Evolutionary conservation across 2,113 vertebrate genomes (phyloP).

Genomic region (Gymnorhina tibicen): DNA sequence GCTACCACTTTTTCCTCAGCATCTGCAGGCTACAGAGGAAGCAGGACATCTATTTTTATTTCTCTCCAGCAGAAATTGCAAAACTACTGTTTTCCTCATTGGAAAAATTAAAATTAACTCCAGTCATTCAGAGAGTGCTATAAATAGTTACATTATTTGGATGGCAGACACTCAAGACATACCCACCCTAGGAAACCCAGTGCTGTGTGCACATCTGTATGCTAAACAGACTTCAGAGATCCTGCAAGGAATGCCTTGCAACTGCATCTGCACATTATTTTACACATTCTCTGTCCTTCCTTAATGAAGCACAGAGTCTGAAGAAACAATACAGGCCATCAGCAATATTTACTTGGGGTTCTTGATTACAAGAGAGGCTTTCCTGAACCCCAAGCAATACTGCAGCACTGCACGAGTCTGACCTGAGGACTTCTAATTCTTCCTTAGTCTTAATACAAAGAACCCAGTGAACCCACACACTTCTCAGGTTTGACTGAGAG

Average conservation of each 20-base stretch:
- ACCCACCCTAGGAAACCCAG: neutral
- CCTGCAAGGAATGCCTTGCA: neutral
- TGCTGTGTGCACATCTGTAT: neutral
- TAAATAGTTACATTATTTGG: neutral
- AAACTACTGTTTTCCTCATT: neutral
- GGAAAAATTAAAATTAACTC: neutral
- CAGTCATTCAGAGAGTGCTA: neutral
- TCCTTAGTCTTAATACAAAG: neutral
- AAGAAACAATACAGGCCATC: neutral
- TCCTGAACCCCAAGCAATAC: neutral
- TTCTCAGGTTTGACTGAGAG: neutral
- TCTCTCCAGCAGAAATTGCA: neutral
- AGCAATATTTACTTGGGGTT: neutral
- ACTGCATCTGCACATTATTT: neutral
- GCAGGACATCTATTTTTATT: neutral
- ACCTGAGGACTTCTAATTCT: neutral
- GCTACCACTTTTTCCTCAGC: neutral
- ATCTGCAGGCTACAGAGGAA: neutral
- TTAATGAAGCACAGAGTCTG: neutral
- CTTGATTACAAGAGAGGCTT: neutral
- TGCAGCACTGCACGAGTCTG: neutral
- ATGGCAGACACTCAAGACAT: neutral
- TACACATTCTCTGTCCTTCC: neutral
- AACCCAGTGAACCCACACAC: neutral
- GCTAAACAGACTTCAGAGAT: neutral